phyloP scores from a whole-genome alignment of 2,797 vertebrate species.

The Ctenopoma kingsleyae region DNA sequence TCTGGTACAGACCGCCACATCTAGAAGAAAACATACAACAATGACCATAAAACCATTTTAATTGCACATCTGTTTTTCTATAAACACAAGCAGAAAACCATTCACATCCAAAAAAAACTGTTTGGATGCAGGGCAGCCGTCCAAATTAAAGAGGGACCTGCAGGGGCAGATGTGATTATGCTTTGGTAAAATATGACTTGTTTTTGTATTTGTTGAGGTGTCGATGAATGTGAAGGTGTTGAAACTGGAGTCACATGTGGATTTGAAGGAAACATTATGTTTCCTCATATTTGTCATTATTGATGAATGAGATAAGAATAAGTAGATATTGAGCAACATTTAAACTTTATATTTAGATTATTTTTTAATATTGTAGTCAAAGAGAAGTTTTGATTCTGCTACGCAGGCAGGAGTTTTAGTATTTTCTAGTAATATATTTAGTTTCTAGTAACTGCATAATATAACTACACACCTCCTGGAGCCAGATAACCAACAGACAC shows the following conservation, averaged over 20 bases:
- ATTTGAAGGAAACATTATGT: constrained; percentile 6
- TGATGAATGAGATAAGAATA: too few relatives aligned
- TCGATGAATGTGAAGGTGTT: too few relatives aligned
- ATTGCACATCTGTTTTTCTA: constrained; percentile 37
- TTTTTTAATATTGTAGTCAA: too few relatives aligned
- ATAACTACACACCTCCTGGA: background rate
- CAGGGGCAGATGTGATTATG: constrained; percentile 9
- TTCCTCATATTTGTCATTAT: too few relatives aligned
- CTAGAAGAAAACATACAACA: constrained; percentile 6
- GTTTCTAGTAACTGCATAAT: background rate
- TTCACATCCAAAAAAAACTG: constrained; percentile 4
- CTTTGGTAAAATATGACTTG: constrained; percentile 18
- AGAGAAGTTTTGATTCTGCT: too few relatives aligned
- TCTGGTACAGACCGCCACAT: constrained; percentile 14
- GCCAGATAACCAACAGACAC: background rate
- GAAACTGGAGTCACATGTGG: constrained; percentile 14
- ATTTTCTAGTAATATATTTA: background rate
- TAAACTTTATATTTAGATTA: too few relatives aligned
- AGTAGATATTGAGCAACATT: too few relatives aligned
- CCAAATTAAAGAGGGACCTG: constrained; percentile 24
- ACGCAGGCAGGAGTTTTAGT: background rate
- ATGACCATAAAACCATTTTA: constrained; percentile 23
- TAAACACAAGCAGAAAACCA: constrained; percentile 33
- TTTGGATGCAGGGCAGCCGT: constrained; percentile 22
- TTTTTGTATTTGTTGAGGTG: constrained; percentile 19